Base-by-base conservation (phyloP, 2,113 vertebrate genomes). In the Hucho hucho region DNA sequence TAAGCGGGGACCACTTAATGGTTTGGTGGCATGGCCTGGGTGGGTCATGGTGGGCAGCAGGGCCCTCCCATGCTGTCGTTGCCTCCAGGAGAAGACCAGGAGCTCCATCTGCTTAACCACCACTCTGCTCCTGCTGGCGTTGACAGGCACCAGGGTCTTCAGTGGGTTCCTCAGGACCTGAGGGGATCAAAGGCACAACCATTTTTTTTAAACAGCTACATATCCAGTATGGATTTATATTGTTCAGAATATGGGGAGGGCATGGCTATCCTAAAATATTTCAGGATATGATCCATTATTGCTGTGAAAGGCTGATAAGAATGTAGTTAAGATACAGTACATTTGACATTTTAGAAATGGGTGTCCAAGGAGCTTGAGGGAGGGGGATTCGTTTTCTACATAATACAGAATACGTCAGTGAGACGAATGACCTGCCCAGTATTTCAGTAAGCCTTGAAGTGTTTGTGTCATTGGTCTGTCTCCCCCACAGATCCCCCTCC, bases 401-500 rank as follows among this genome's bases (percentile, higher is more conserved):
- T 6, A 65, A 24, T 65, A 14, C 5, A 26, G 64, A 5, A 5
- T 24, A 26, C 64, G 13, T 25, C 64, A 25, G 61, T 24, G n/a
- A 56, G 49, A 56, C 18, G 49, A 13, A 3, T 49, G 14, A 14
- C 11, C 47, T 16, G 14, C 14, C 47, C 14, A 49, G 47, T 49
- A 16, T 49, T 49, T 49, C 47, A 49, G 14, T 49, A 49, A 49
- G 4, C 47, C 13, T 49, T 49, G 1, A 3, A 16, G 47, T 49
- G 47, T 49, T 49, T 49, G 47, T 49, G 14, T 49, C 16, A 49
- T 49, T 49, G 47, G 14, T 16, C 47, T 16, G 47, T 14, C 16
- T 67, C 28, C 14, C 64, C 72, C 69, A 81, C 77, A 77, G 81
- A 82, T 72, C 75, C 71, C 53, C 58, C 76, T 82, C 70, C 3